Evolutionary conservation across 2,113 vertebrate genomes (phyloP), one percentile per base, ranked within the genome.

Genomic region (Mola mola): DNA sequence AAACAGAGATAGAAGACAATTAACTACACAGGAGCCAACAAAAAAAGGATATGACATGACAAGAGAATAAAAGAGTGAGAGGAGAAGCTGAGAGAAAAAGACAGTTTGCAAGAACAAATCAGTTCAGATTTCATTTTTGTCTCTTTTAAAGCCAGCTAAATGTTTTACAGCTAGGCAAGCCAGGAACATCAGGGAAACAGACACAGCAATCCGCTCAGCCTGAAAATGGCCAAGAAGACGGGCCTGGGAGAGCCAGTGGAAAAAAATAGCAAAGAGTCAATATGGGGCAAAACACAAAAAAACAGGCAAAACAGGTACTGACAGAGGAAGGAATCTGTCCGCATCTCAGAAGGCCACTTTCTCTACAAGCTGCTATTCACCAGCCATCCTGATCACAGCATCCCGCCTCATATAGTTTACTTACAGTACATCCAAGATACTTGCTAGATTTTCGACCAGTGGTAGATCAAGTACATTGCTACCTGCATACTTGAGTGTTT

Each of bases 211-310:
- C 63, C 50, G 38, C 51, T 69, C 46, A 73, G 62, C 46, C 42
- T 65, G 41, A 76, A 59, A 75, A 81, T 55, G 71, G 76, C 73
- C 70, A 66, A 59, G 16, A 46, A 58, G 58, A 61, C 58, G 59
- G 31, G 51, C 37, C 55, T 68, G 62, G 69, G 60, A 72, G 21
- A 68, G 52, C 28, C 61, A 49, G 55, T 41, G 60, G 76, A 70
- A 78, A 41, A 46, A 61, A 70, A 70, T 40, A 36, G 50, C 48
- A 47, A 62, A 44, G 58, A 72, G 66, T 72, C 57, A 62, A 53
- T 64, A 55, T 48, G 11, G 29, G 61, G 38, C 48, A 28, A 67
- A 50, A 73, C 51, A n/a, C 47, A n/a, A n/a, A n/a, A n/a, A n/a
- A n/a, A n/a, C n/a, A n/a, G n/a, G n/a, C n/a, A n/a, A n/a, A n/a